Evolutionary conservation across 2,888 invertebrate genomes (phyloP), one percentile per base, ranked within the genome.

Genomic region (Eubasilissa splendida): DNA sequence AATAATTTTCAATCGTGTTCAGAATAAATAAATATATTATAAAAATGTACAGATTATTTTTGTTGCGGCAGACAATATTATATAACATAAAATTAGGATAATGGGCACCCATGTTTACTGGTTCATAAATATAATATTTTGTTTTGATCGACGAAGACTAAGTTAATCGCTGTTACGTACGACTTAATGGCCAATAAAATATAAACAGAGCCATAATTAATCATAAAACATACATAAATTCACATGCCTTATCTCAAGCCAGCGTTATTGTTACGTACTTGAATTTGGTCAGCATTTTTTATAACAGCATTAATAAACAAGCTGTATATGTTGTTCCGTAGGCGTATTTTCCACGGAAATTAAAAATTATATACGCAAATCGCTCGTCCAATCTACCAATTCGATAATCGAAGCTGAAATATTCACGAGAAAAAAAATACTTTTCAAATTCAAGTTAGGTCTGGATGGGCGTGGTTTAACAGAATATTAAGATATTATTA

Each of bases 131-230:
- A 42, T 58, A 58, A 58, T n/a, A 58, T 58, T n/a, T 58, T 58
- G 58, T 58, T n/a, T 58, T 58, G 58, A 58, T 58, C 58, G 58
- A 58, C 58, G n/a, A 58, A 42, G 42, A 58, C 42, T n/a, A 12
- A 50, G 52, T 74, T 76, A 52, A 76, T 63, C 76, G 63, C 63
- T 42, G 53, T 76, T 50, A 60, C 58, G 14, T 50, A 11, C 42
- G 59, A 60, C 50, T 76, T 76, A 63, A 76, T 63, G 52, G 63
- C 52, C 63, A 76, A 76, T 76, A 76, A 76, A 76, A 76, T 63
- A 60, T 60, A 60, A 76, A 76, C 33, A 76, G 60, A 60, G n/a
- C 52, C 58, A 76, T 63, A 63, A 76, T 76, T 76, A 60, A 76
- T 76, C 60, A 76, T 59, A 52, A 63, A 63, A 42, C 76, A 76